A percentile compares a stretch with the other conserved stretches of the same genome.
Evolutionary conservation across 2,888 invertebrate species (phyloP).

Genomic region (Aspidiotus destructor): DNA sequence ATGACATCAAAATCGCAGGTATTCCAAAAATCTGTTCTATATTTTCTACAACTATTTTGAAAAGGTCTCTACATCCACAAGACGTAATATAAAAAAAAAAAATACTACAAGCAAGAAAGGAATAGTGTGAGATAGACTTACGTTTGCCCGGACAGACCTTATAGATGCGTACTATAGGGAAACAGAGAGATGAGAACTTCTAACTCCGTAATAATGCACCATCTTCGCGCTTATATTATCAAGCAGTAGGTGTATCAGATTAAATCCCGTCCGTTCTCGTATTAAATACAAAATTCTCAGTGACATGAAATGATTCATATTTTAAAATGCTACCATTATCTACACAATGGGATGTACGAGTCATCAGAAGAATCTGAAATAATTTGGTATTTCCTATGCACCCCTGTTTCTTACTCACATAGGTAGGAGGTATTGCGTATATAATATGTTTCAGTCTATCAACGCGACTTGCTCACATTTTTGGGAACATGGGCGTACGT

Average conservation of each 20-base stretch:
- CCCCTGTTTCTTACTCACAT: constrained; percentile 8
- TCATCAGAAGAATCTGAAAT: constrained; percentile 24
- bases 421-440: too few relatives aligned
- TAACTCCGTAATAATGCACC: constrained; percentile 19
- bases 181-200: constrained; percentile 9
- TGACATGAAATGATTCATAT: constrained; percentile 31
- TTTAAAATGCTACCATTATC: constrained; percentile 30
- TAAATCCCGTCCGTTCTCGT: constrained; percentile 13
- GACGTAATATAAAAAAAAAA: background rate
- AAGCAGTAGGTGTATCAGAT: constrained; percentile 31
- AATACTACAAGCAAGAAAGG: background rate
- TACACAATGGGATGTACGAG: constrained; percentile 29
- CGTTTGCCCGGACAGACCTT: too few relatives aligned
- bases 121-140: too few relatives aligned
- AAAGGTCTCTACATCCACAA: background rate
- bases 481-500: too few relatives aligned
- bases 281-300: constrained; percentile 25
- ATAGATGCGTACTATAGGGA: background rate
- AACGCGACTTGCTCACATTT: too few relatives aligned
- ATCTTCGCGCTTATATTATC: background rate
- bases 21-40: constrained; percentile 26
- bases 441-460: too few relatives aligned
- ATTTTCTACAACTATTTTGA: background rate
- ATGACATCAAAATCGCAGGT: constrained; percentile 15
- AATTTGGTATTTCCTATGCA: constrained; percentile 31